These are phyloP conservation scores for Serripes groenlandicus DNA, from an alignment of 2,888 invertebrate species.

Conservation along the genomic window DNA sequence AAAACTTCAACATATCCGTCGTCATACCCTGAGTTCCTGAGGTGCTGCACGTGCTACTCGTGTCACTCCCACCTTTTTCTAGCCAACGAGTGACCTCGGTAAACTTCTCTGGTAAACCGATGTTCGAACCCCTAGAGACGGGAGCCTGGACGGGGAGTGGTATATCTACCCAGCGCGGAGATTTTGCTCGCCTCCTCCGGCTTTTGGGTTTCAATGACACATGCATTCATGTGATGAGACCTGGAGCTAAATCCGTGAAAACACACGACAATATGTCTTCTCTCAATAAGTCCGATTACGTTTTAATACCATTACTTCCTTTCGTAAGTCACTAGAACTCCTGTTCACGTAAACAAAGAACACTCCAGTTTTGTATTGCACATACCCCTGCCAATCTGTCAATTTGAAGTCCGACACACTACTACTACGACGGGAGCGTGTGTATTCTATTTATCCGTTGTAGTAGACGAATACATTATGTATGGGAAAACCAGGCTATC, in stretches of 20 bases:
- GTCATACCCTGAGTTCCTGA: constrained; percentile 41
- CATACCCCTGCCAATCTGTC: constrained; percentile 5
- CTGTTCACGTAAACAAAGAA: constrained; percentile 22
- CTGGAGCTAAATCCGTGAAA: constrained; percentile 2
- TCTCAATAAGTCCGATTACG: not conserved
- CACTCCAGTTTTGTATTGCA: constrained; percentile 11
- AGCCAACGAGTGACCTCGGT: constrained; percentile 11
- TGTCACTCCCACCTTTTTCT: constrained; percentile 5
- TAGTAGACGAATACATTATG: constrained; percentile 52
- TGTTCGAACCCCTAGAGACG: not conserved
- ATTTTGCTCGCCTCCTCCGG: constrained; percentile 12
- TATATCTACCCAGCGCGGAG: too few species aligned
- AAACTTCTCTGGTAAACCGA: constrained; percentile 8
- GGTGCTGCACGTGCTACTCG: constrained; percentile 7
- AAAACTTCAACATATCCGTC: constrained; percentile 92
- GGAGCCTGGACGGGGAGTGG: constrained; percentile 15
- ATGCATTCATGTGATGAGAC: constrained; percentile 23
- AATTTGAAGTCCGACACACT: constrained; percentile 4
- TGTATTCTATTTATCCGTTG: constrained; percentile 56
- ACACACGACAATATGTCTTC: constrained; percentile 1
- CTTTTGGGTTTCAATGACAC: constrained; percentile 22
- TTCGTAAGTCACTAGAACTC: not conserved
- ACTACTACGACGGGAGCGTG: constrained; percentile 42
- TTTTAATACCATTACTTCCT: not conserved
- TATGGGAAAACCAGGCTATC: constrained; percentile 6